phyloP scores from a whole-genome alignment of 2,797 vertebrate genomes.

The Sorex maritimensis region DNA sequence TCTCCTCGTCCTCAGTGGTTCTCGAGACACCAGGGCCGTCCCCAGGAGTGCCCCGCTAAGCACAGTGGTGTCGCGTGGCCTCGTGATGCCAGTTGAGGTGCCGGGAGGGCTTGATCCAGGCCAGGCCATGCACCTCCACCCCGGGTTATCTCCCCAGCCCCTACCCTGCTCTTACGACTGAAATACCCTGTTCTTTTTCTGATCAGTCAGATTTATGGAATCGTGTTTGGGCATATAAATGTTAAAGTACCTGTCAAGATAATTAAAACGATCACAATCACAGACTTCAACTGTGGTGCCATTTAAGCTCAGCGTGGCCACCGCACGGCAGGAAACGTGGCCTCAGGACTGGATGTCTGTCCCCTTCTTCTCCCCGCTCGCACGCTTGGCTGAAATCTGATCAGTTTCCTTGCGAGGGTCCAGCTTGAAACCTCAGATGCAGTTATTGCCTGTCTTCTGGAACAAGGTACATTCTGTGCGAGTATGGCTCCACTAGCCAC shows the following conservation, averaged over 20 bases:
- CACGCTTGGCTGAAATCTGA: slow-evolving; percentile 74
- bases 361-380: neutral
- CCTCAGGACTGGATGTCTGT: neutral
- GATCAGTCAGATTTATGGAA: slow-evolving; percentile 39
- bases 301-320: slow-evolving; percentile 16
- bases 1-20: no score
- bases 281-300: neutral
- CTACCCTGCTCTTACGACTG: slow-evolving; percentile 15
- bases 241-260: slow-evolving; percentile 40
- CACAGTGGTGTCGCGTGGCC: no score
- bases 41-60: no score
- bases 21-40: no score
- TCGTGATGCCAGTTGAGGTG: no score
- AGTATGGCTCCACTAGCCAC: slow-evolving; percentile 1
- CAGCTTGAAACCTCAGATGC: slow-evolving; percentile 75
- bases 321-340: neutral
- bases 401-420: slow-evolving; percentile 33
- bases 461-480: slow-evolving; percentile 79
- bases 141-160: no score
- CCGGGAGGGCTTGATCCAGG: no score
- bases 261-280: slow-evolving; percentile 41
- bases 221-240: slow-evolving; percentile 37
- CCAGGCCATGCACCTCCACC: no score
- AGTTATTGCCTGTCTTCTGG: slow-evolving; percentile 53
- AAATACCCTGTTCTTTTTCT: slow-evolving; percentile 41